Evolutionary conservation across 1,140 invertebrate genomes (phyloP), one percentile per base, ranked within the genome.

Genomic region (Gonioctena quinquepunctata): DNA sequence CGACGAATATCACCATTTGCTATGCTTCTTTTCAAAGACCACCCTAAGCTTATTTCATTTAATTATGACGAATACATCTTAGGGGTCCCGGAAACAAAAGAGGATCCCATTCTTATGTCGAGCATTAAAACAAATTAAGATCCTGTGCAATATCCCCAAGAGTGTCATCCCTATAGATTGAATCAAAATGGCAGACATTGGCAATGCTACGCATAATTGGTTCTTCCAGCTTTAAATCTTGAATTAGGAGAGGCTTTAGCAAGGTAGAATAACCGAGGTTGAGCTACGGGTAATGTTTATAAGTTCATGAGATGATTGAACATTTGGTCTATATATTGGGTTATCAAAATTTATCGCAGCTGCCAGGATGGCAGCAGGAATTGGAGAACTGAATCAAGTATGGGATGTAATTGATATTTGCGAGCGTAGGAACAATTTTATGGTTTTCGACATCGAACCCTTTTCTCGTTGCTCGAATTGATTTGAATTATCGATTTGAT

Each of bases 141-240:
- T 68, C 69, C 60, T 22, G 49, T 62, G 66, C 69, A 19, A 72
- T 72, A 67, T 74, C 73, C 76, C 76, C 57, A 54, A 49, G 76
- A 77, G 76, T 77, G 76, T 76, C 76, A 77, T 77, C 73, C 70
- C 69, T 65, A 77, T 77, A 76, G 76, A 77, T 77, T 77, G 76
- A 77, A 77, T 77, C 76, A 77, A 72, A 74, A 77, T 76, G 76
- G 76, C 76, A 67, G 76, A 69, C 67, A 69, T 75, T 69, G 75
- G 16, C 63, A 23, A 66, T 66, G 48, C 63, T 71, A 75, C 75
- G 75, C 75, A 77, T 76, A 76, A 76, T 76, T 76, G 73, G 70
- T 75, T 65, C 73, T 70, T 71, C 49, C 25, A 18, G 68, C 61
- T 62, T 60, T 70, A 67, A 70, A 70, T 67, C 67, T 69, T n/a